Conservation (phyloP, 1,140 invertebrate genomes). For the Hirudo medicinalis region DNA sequence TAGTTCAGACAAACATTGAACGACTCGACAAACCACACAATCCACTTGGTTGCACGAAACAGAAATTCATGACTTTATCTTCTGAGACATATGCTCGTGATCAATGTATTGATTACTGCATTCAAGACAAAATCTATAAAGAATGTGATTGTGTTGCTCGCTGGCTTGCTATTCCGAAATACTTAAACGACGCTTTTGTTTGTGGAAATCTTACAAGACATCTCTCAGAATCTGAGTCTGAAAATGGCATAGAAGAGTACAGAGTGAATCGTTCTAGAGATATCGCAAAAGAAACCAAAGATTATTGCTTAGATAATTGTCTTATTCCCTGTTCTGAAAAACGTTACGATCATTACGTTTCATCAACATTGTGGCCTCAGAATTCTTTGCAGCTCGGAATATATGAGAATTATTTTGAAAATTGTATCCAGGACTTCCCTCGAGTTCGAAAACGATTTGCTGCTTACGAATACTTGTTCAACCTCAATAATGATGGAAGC, state of each 20-base stretch:
- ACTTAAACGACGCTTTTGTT: not conserved
- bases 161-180: not conserved
- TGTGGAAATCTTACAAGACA: not conserved
- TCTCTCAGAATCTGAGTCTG: too few species aligned
- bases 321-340: not conserved
- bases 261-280: not conserved
- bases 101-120: not conserved
- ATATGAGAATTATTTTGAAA: not conserved
- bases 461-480: too few species aligned
- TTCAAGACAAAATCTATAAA: not conserved
- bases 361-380: not conserved
- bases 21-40: not conserved
- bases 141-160: not conserved
- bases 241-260: not conserved
- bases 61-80: not conserved
- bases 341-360: not conserved
- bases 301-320: not conserved
- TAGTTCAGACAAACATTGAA: not conserved
- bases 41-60: not conserved
- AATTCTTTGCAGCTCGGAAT: not conserved
- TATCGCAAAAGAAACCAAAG: not conserved
- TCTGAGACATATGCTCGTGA: not conserved
- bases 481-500: too few species aligned
- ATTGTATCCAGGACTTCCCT: not conserved
- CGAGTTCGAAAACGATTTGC: too few species aligned